Evolutionary conservation across 2,888 invertebrate species (phyloP), one percentile per base, ranked within the genome.

Genomic region (Pandemis cinnamomeana): DNA sequence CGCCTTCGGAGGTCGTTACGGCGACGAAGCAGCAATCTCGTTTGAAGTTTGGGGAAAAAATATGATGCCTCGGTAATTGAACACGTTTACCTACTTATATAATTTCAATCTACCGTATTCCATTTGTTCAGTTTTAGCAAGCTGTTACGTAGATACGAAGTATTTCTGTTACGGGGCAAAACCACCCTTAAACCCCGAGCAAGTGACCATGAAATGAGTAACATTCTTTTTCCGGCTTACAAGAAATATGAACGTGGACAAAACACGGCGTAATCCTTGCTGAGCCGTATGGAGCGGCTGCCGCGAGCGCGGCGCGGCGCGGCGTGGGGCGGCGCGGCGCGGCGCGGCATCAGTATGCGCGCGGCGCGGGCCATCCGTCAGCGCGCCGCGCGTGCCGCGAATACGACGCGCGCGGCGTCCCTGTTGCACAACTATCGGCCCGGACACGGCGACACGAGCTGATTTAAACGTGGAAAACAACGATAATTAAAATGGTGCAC

Each of bases 191-290:
- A 53, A 66, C 27, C 46, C n/a, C 36, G 20, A 46, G 51, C 53
- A 41, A 67, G 67, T 53, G 64, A 58, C 69, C 69, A 73, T 58
- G 48, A 73, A 73, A 73, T 69, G 72, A 69, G 72, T 53, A 10
- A 61, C 60, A 73, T 73, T 73, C 68, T 42, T 73, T 69, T 72
- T 69, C 48, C 58, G 61, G 71, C 67, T 72, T 72, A 69, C 64
- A 58, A 69, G 69, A 73, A 69, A 73, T 73, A 69, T 73, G 68
- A 58, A 58, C 68, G 69, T 63, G 72, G 72, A 73, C 72, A 69
- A 69, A 73, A 68, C 72, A 64, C 72, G 69, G 69, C 63, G 72
- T 73, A 73, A 73, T 69, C 72, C 67, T 13, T 5, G 67, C 67
- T 41, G 53, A 36, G 64, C 27, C 48, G 64, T 27, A 64, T 27